Evolutionary conservation across 2,888 invertebrate genomes (phyloP), one percentile per base, ranked within the genome.

Genomic region (Dorcus parallelipipedus): DNA sequence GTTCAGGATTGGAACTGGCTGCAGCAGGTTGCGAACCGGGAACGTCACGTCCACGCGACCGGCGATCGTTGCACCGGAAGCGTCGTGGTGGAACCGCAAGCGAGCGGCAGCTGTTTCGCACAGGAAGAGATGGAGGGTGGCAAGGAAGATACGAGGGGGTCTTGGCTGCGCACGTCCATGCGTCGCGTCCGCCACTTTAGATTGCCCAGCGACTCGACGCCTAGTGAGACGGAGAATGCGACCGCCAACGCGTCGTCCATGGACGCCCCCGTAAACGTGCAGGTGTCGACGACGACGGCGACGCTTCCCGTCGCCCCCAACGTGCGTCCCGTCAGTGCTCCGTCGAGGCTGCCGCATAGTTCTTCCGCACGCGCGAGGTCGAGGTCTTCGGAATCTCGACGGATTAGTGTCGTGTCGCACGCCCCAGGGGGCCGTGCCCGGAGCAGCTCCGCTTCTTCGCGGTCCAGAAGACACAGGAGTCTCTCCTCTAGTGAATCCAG

Each of bases 151-250:
- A 68, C 66, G 56, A 49, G 64, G 60, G 67, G 70, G 64, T 76
- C 80, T 57, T 84, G 83, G 83, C 71, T 83, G 67, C 79, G 84
- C 59, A 80, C 78, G 49, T 84, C 83, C 33, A 84, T 84, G 84
- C 77, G 84, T 54, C 77, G 83, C 10, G 71, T 84, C 52, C 79
- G 80, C 38, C 83, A 82, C 63, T 71, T 83, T 55, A 75, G 80
- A 47, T 67, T 83, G 41, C 80, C 81, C n/a, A 80, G 68, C 62
- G 72, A 69, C 50, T 45, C 53, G 38, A 38, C 60, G 51, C 42
- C 41, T 40, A 53, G 50, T 48, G 50, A 45, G 42, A 38, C 38
- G 26, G 51, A 38, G 5, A 26, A 26, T 48, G 54, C 38, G 20
- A 23, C 38, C 10, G 9, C 55, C 38, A 38, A 48, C 42, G 45